Base-by-base conservation (phyloP, 2,888 invertebrate genomes). In the Pseudeuparius sepicola region DNA sequence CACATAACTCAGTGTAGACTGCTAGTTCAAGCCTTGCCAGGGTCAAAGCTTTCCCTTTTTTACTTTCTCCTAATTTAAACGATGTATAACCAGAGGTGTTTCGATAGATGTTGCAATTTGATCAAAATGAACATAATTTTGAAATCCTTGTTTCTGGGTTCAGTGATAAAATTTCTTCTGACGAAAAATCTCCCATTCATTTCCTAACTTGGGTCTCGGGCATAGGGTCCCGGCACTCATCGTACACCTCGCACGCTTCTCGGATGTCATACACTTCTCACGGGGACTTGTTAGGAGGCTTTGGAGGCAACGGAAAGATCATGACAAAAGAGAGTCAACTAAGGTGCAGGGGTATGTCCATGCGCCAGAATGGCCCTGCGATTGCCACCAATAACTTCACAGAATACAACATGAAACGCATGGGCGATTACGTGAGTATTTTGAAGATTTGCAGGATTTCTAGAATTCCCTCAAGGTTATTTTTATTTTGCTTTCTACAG, bases 231-330 rank as follows among this genome's bases (percentile, higher is more conserved):
- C 77, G 92, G 49, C 90, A 92, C 65, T 90, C 89, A 48, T 93
- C 92, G 52, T 92, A 93, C 67, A 92, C 92, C 50, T 93, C 93
- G 42, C 93, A 93, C 63, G 88, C 88, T 54, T 90, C 90, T 38
- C 75, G 89, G 51, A 73, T 90, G 56, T 92, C 93, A 37, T 93
- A 93, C 63, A 92, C 89, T 44, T 93, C 93, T 18, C 92, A 93
- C 64, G 88, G 84, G 31, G 93, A 93, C 68, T 70, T 89, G 48
- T 71, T 90, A 50, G 79, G 82, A 44, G 84, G 85, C 45, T 65
- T 73, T 34, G 70, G 67, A 12, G 64, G 63, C 37, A 64, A 70
- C 50, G 67, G 67, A 37, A 69, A 70, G 53, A 62, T 70, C 14
- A 77, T 85, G 69, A 90, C 90, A 45, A 90, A 90, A 63, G 88